phyloP scores from a whole-genome alignment of 2,888 invertebrate genomes.

The Drosophila borealis region DNA sequence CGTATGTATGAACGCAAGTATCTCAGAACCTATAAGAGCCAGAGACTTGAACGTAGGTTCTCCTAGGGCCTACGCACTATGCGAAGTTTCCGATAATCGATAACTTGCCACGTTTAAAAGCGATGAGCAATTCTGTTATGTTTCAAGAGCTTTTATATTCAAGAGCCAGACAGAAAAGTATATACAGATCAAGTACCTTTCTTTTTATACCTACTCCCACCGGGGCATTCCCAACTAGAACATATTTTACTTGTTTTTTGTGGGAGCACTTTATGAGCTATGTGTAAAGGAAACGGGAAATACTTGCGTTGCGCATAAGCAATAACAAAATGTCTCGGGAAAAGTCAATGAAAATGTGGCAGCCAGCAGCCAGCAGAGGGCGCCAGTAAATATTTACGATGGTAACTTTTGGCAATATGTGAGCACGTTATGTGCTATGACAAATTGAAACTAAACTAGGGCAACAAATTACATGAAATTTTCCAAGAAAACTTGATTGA shows the following conservation, averaged over 20 bases:
- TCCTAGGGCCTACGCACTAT: no score
- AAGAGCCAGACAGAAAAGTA: no score
- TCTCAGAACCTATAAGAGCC: no score
- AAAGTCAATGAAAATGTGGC: not conserved
- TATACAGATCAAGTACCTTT: no score
- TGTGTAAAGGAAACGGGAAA: conserved; percentile 12
- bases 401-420: conserved; percentile 6
- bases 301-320: not conserved
- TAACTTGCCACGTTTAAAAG: no score
- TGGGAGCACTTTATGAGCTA: conserved; percentile 24
- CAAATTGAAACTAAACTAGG: conserved; percentile 8
- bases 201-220: no score
- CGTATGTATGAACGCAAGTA: no score
- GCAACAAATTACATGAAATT: not conserved
- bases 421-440: conserved; percentile 17
- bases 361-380: conserved; percentile 19
- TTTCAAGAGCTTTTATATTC: no score
- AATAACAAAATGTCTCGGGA: not conserved
- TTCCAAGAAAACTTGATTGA: conserved; percentile 1
- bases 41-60: no score
- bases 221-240: no score
- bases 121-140: no score
- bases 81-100: no score
- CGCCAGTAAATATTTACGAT: conserved; percentile 12
- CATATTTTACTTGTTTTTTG: not conserved